Evolutionary conservation across 92 coral and sea anemone species (phyloP), one percentile per base, ranked within the genome.

Genomic region (Isaurus tuberculatus): DNA sequence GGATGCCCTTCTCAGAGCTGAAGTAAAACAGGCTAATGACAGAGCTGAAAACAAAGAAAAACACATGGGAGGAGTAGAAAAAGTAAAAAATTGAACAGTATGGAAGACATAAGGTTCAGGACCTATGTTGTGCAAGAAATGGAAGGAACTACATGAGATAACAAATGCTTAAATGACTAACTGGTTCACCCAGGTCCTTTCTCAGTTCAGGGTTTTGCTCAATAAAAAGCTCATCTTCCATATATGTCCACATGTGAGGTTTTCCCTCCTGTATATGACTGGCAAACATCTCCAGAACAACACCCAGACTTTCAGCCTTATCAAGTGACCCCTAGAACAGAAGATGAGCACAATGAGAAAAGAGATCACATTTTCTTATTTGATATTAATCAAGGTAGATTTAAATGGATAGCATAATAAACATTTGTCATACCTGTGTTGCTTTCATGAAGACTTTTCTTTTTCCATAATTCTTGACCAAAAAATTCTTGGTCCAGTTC

Each of bases 201-300:
- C 88, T 86, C 19, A 94, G 89, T 84, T 90, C 91, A 15, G 98
- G 94, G 70, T 94, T 92, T 49, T 79, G 91, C 70, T 94, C 94
- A 65, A 94, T 94, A 70, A 94, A 94, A 28, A 92, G 60, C 70
- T 94, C 98, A 75, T 94, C 98, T 72, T 90, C 91, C 27, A 94
- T 37, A 57, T 94, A 94, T 1, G 92, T 88, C 98, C 98, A 94
- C 69, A 82, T 36, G 37, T 72, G 27, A 14, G 98, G 87, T n/a
- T 78, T 64, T 26, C 98, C 98, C 69, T 92, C 94, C 57, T 88
- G 86, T 16, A 81, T 65, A 84, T 92, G 96, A n/a, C 85, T 79
- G 20, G 91, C 91, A 90, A 90, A 94, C 61, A 80, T 10, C 34
- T 86, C 88, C 30, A 92, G 44, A 64, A 80, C 85, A 17, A 92